These are phyloP conservation scores for Cossypha niveicapilla DNA, from an alignment of 2,797 vertebrate genomes.

Conservation along the genomic window DNA sequence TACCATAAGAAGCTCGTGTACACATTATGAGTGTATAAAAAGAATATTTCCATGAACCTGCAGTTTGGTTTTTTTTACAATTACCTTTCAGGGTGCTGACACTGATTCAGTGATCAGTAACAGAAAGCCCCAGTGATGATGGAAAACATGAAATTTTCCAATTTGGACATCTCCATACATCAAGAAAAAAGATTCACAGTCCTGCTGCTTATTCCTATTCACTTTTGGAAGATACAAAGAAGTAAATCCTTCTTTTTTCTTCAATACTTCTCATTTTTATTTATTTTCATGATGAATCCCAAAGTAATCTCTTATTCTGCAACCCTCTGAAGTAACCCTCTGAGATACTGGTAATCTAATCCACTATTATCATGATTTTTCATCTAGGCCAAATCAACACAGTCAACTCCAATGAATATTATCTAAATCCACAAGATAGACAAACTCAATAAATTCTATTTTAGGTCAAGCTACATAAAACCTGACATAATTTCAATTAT, in stretches of 20 bases:
- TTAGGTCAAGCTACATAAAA: background rate
- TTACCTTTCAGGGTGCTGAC: background rate
- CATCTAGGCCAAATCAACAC: background rate
- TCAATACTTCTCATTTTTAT: background rate
- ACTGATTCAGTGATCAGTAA: background rate
- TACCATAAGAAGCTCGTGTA: background rate
- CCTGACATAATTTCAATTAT: background rate
- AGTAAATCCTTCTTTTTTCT: background rate
- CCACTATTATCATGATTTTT: too few species aligned
- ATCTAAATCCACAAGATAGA: background rate
- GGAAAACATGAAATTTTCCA: background rate
- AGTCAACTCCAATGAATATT: background rate
- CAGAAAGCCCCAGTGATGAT: background rate
- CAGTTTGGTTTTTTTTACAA: background rate
- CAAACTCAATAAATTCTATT: background rate
- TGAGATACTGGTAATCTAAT: background rate
- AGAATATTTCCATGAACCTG: background rate
- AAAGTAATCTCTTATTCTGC: background rate
- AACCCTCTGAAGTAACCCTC: background rate
- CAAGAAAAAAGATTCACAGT: background rate
- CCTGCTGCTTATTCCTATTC: background rate
- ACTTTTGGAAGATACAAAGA: background rate
- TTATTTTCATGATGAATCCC: background rate
- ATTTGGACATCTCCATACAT: background rate
- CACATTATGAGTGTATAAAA: background rate